phyloP scores from a whole-genome alignment of 2,888 invertebrate genomes.

The Agriopis marginaria region DNA sequence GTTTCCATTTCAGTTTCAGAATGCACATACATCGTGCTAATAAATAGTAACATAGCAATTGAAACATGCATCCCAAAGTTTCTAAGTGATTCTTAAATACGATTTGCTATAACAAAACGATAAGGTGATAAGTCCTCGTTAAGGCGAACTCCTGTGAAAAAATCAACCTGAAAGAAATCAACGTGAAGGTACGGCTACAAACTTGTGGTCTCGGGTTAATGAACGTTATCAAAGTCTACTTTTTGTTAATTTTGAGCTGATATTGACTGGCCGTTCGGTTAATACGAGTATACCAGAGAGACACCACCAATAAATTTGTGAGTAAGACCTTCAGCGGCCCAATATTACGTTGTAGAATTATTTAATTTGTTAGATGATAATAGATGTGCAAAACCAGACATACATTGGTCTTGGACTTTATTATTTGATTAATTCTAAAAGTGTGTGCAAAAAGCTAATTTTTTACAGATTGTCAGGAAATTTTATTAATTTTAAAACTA shows the following conservation, averaged over 20 bases:
- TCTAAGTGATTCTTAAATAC: slow-evolving; percentile 35
- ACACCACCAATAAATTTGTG: slow-evolving; percentile 73
- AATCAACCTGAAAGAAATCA: slow-evolving; percentile 77
- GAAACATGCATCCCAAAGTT: slow-evolving; percentile 59
- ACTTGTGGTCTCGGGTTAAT: slow-evolving; percentile 86
- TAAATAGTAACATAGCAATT: slow-evolving; percentile 54
- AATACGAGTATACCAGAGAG: slow-evolving; percentile 69
- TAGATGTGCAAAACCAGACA: slow-evolving; percentile 67
- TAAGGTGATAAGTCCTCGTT: slow-evolving; percentile 42
- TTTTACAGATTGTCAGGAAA: slow-evolving; percentile 30
- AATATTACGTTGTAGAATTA: slow-evolving; percentile 59
- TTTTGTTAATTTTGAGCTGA: slow-evolving; percentile 79
- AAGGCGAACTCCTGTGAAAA: slow-evolving; percentile 49
- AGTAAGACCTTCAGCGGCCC: slow-evolving; percentile 68
- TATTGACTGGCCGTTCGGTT: slow-evolving; percentile 75
- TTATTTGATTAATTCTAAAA: slow-evolving; percentile 46
- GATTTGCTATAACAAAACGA: slow-evolving; percentile 44
- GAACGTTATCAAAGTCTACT: slow-evolving; percentile 77
- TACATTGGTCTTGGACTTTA: slow-evolving; percentile 69
- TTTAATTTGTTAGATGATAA: slow-evolving; percentile 46
- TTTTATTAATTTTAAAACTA: slow-evolving; percentile 54
- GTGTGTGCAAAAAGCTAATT: slow-evolving; percentile 33
- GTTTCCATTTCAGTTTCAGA: slow-evolving; percentile 47
- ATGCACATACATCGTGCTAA: slow-evolving; percentile 73
- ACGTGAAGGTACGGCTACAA: slow-evolving; percentile 73